Percentiles rank a stretch among this genome's conserved stretches.
Conservation (phyloP, 2,113 vertebrate species). For the Phyllostomus hastatus region DNA sequence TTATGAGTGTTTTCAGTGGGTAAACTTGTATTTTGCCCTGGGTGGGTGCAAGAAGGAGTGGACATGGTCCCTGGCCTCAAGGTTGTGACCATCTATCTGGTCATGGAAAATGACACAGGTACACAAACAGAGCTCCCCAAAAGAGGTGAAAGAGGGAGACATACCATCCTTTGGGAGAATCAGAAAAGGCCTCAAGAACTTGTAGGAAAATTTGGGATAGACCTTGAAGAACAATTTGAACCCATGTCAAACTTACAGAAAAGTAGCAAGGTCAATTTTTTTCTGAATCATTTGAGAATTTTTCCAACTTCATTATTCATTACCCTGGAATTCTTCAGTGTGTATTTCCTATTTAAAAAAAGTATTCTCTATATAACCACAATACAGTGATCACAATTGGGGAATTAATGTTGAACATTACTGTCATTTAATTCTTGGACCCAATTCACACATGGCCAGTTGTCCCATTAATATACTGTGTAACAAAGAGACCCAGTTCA, state of each 20-base stretch:
- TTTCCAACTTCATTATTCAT: background rate
- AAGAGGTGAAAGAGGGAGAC: background rate
- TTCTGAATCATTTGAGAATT: constrained; percentile 17
- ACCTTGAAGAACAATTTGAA: background rate
- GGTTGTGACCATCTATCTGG: background rate
- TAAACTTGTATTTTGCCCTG: background rate
- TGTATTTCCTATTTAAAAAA: background rate
- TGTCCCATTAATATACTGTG: background rate
- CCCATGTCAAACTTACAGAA: background rate
- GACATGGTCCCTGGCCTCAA: background rate
- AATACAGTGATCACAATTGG: background rate
- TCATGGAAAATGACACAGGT: background rate
- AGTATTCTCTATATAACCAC: background rate
- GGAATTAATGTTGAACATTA: background rate
- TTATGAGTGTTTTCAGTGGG: background rate
- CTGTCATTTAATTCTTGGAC: background rate
- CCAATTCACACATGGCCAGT: background rate
- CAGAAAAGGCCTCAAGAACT: background rate
- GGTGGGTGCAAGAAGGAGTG: background rate
- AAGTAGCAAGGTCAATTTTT: background rate
- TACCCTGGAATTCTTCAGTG: background rate
- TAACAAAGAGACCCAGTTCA: background rate
- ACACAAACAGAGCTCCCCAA: background rate
- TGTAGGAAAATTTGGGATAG: background rate
- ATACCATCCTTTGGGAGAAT: background rate